These are phyloP conservation scores for Byasa hedistus DNA, from an alignment of 2,888 invertebrate species.

Conservation along the genomic window DNA sequence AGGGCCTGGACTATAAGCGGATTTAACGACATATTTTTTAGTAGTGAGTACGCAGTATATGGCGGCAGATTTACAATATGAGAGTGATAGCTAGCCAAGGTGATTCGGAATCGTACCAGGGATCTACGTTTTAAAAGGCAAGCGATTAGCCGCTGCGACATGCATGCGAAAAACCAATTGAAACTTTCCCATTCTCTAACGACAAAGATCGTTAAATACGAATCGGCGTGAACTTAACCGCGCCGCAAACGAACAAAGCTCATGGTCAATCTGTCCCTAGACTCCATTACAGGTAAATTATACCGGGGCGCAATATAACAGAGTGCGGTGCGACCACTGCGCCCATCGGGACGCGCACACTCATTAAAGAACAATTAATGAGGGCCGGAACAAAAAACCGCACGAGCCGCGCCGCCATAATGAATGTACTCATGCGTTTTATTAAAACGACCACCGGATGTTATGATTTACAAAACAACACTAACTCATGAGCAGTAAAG, in stretches of 20 bases:
- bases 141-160: too few species aligned
- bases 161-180: too few species aligned
- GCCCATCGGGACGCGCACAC: slow-evolving; percentile 38
- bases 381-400: slow-evolving; percentile 47
- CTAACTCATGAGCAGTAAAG: slow-evolving; percentile 30
- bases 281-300: slow-evolving; percentile 43
- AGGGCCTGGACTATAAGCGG: too few species aligned
- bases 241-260: slow-evolving; percentile 14
- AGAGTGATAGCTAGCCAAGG: too few species aligned
- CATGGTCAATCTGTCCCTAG: slow-evolving; percentile 38
- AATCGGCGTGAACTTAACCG: not conserved
- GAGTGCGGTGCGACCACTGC: slow-evolving; percentile 36
- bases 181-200: too few species aligned
- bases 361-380: slow-evolving; percentile 54
- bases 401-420: slow-evolving; percentile 43
- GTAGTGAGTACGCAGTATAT: too few species aligned
- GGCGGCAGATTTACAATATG: too few species aligned
- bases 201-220: too few species aligned
- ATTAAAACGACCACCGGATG: slow-evolving; percentile 37
- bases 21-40: too few species aligned
- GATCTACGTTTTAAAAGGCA: too few species aligned
- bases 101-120: too few species aligned
- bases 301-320: slow-evolving; percentile 36
- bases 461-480: slow-evolving; percentile 33
- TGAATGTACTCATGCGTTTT: slow-evolving; percentile 49